Evolutionary conservation across 1,140 invertebrate species (phyloP).

Genomic region (Sycophaga agraensis): DNA sequence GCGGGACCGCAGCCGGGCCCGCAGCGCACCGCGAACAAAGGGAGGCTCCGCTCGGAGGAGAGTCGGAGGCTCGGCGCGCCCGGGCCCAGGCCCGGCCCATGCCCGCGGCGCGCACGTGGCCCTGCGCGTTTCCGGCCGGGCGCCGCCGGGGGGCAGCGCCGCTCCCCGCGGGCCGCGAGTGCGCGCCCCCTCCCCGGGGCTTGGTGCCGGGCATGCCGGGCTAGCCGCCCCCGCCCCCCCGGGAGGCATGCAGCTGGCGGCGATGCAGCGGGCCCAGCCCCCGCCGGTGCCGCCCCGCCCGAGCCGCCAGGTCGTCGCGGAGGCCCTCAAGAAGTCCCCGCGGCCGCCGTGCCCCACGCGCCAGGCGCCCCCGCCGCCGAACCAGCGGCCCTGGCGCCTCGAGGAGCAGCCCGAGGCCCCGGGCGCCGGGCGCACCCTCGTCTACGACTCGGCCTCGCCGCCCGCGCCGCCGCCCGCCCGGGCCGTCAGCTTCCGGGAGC

Average conservation of each 20-base stretch:
- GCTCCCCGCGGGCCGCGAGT: background rate
- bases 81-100: no score
- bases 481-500: no score
- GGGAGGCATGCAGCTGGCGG: conserved; percentile 50
- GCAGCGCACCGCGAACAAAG: no score
- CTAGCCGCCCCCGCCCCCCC: background rate
- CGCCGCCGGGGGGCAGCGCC: no score
- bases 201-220: background rate
- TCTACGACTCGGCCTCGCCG: conserved; percentile 34
- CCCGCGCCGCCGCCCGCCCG: no score
- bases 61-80: no score
- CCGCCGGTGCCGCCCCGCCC: conserved; percentile 74
- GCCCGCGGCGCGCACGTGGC: no score
- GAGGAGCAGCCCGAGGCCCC: conserved; percentile 47
- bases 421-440: conserved; percentile 34
- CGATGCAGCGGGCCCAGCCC: conserved; percentile 57
- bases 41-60: no score
- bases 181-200: background rate
- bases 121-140: no score
- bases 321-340: conserved; percentile 66
- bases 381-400: conserved; percentile 53
- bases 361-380: conserved; percentile 53
- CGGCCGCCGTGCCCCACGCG: conserved; percentile 60
- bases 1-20: no score
- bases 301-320: conserved; percentile 67